Conservation (phyloP, 1,140 invertebrate genomes). For the Xylocopa sonorina region DNA sequence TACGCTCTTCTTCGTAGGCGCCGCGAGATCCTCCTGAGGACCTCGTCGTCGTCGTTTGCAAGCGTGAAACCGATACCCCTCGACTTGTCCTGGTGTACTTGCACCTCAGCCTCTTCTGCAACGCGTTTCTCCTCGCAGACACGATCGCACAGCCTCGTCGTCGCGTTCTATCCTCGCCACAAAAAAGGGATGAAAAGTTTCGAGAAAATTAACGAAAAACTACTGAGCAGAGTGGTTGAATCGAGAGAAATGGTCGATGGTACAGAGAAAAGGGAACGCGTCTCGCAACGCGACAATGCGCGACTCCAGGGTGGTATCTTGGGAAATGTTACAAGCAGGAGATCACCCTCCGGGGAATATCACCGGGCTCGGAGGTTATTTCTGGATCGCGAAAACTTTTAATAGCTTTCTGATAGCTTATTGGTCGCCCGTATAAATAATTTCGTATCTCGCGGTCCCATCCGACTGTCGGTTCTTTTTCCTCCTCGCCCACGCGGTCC, state of each 20-base stretch:
- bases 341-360: conserved; percentile 60
- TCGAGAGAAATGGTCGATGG: not conserved
- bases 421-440: conserved; percentile 71
- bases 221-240: too few relatives aligned
- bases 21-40: not conserved
- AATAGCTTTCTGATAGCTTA: conserved; percentile 75
- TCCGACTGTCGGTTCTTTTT: conserved; percentile 19
- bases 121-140: too few relatives aligned
- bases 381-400: conserved; percentile 73
- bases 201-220: too few relatives aligned
- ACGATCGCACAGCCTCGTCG: too few relatives aligned
- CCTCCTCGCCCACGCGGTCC: not conserved
- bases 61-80: not conserved
- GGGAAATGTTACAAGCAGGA: conserved; percentile 41
- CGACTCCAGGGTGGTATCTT: conserved; percentile 14
- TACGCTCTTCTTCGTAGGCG: conserved; percentile 2
- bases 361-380: conserved; percentile 65
- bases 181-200: too few relatives aligned
- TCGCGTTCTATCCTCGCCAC: too few relatives aligned
- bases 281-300: conserved; percentile 21
- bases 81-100: too few relatives aligned
- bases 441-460: conserved; percentile 62
- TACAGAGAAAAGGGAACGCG: conserved; percentile 13
- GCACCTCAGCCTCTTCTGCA: too few relatives aligned
- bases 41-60: not conserved